Base-by-base conservation (phyloP, 1,140 invertebrate species). In the Ceratosolen fusciceps region DNA sequence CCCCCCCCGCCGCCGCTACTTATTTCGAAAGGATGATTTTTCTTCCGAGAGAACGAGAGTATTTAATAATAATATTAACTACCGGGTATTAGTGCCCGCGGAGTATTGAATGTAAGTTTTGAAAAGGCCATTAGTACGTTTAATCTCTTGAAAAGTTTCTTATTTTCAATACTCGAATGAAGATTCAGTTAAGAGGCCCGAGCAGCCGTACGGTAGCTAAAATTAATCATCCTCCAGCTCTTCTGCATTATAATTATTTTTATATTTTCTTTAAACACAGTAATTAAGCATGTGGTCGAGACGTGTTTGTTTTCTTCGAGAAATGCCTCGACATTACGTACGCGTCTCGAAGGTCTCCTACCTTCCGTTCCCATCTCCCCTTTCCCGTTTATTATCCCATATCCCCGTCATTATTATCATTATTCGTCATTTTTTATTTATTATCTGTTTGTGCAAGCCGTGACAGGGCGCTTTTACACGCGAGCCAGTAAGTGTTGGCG, bases 161-260 rank as follows among this genome's bases (percentile, higher is more conserved):
- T 58, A 58, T 58, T 58, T 58, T 10, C 2, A 8, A 2, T 26
- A n/a, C 12, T 7, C 39, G 49, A 62, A 34, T n/a, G 16, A n/a
- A 65, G 5, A 37, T 65, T 21, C 34, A 2, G 19, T 65, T 65
- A 37, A 65, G 19, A 3, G 24, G 60, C n/a, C n/a, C n/a, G 3
- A n/a, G 1, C 37, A n/a, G 37, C 37, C 60, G 31, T 4, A 37
- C 26, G 60, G 19, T 37, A n/a, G 29, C 31, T 5, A 65, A 65
- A 65, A 65, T 65, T 21, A 65, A 65, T 65, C 60, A 65, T 65
- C 60, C 31, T 37, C 37, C 26, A 65, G 3, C 37, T 37, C 60
- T n/a, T 37, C 31, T 65, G 37, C 31, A 31, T 65, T 65, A 37
- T 37, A 65, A 65, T 65, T 65, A 65, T 65, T 37, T 65, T n/a